Base-by-base conservation (phyloP, 2,888 invertebrate species). In the Thymelicus acteon region DNA sequence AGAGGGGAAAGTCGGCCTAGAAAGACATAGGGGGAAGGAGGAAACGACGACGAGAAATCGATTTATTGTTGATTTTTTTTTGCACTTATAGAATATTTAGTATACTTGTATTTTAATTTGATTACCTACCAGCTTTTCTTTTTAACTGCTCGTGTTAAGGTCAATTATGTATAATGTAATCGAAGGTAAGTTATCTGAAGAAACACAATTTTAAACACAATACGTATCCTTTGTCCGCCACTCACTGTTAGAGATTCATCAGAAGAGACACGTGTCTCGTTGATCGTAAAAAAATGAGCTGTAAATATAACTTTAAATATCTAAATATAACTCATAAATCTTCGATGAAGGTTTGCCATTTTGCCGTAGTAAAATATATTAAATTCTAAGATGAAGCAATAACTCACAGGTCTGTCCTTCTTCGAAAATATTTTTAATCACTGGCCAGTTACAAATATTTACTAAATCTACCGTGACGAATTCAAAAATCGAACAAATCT, bases 401-500 rank as follows among this genome's bases (percentile, higher is more conserved):
- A 37, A 63, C 31, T 49, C 49, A 49, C 15, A 19, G 39, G 8
- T 54, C 10, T 52, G 63, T 52, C 40, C 37, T 52, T 37, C n/a
- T 39, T 54, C 15, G 15, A 64, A 54, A 52, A 57, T 31, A 65
- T 57, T 65, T 39, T 65, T 66, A 66, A 66, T 66, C 39, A 58
- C 47, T 58, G 54, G 47, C 54, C 54, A 64, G 54, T 31, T 57
- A 24, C 31, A 24, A 57, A 66, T 58, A 19, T 57, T 65, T 54
- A 54, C 24, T 47, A 60, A 66, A 60, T 49, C 8, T 12, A 48
- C 49, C 60, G 24, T 60, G 67, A 39, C 39, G 19, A 67, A 67
- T 67, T 60, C 39, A 60, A 67, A 66, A 67, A 60, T 66, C 58
- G 66, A 48, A 67, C 48, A 19, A 19, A 31, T 67, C 37, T 60